Evolutionary conservation across 2,888 invertebrate genomes (phyloP).

Genomic region (Metalampra italica): DNA sequence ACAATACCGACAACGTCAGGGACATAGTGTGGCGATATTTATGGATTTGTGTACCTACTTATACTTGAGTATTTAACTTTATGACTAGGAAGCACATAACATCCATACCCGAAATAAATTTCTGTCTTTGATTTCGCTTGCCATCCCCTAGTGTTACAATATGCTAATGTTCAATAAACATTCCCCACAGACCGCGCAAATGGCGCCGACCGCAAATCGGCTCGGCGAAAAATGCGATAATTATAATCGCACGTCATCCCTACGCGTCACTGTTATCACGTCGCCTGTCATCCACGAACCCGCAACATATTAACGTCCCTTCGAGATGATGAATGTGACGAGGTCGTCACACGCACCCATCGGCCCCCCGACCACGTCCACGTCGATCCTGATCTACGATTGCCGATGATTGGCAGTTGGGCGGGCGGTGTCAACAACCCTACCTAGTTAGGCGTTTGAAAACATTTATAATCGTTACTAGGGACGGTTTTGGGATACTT

Average conservation of each 20-base stretch:
- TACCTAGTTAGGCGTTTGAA: not conserved
- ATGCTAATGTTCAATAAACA: not conserved
- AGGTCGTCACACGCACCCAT: constrained; percentile 36
- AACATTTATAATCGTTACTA: not conserved
- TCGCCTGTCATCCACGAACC: constrained; percentile 49
- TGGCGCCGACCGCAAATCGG: constrained; percentile 12
- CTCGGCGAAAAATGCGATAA: constrained; percentile 35
- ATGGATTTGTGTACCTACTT: too few relatives aligned
- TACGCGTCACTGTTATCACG: constrained; percentile 41
- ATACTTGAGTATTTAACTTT: too few relatives aligned
- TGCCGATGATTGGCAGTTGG: constrained; percentile 64
- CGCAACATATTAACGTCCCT: constrained; percentile 71
- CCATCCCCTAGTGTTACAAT: not conserved
- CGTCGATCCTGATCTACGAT: constrained; percentile 68
- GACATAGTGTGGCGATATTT: too few relatives aligned
- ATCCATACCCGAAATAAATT: too few relatives aligned
- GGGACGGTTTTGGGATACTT: too few relatives aligned
- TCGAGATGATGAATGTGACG: constrained; percentile 66
- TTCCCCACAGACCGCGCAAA: not conserved
- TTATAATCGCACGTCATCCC: constrained; percentile 38
- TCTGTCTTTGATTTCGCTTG: not conserved
- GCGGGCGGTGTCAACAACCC: constrained; percentile 11
- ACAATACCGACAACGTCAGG: too few relatives aligned
- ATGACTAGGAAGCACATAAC: too few relatives aligned
- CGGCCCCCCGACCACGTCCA: not conserved